A percentile compares a stretch with the other conserved stretches of the same genome.
Evolutionary conservation across 2,888 invertebrate genomes (phyloP).

Genomic region (Ophion obscuratus): DNA sequence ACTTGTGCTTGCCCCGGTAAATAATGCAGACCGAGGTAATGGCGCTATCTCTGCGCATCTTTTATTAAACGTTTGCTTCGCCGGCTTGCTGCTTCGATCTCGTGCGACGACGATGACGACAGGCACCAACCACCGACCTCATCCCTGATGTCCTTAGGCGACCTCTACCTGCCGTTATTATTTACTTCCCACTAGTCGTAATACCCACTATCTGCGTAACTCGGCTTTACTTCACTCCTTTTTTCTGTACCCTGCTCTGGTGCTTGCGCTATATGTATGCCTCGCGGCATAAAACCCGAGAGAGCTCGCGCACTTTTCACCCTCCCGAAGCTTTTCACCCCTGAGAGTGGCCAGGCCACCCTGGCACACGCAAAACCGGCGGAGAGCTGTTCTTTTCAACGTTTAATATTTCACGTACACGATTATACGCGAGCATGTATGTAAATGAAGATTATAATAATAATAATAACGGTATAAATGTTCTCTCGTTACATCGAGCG

Average conservation of each 20-base stretch:
- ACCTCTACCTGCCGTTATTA: slow-evolving; percentile 57
- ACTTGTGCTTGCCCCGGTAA: slow-evolving; percentile 82
- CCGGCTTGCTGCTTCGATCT: slow-evolving; percentile 71
- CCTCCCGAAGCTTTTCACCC: slow-evolving; percentile 49
- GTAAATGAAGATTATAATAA: background rate
- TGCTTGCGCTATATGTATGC: slow-evolving; percentile 23
- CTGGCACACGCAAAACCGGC: slow-evolving; percentile 51
- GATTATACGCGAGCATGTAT: background rate
- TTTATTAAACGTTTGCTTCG: slow-evolving; percentile 83
- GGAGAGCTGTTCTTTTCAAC: slow-evolving; percentile 74
- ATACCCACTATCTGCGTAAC: slow-evolving; percentile 50
- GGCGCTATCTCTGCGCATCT: slow-evolving; percentile 84
- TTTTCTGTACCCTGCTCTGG: slow-evolving; percentile 28
- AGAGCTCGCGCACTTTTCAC: slow-evolving; percentile 38
- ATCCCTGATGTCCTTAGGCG: slow-evolving; percentile 47
- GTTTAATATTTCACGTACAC: slow-evolving; percentile 39
- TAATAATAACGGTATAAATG: background rate
- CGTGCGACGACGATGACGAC: slow-evolving; percentile 57
- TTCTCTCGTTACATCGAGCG: too few relatives aligned
- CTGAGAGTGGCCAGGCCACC: slow-evolving; percentile 21
- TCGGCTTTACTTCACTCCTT: slow-evolving; percentile 23
- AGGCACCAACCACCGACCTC: slow-evolving; percentile 49
- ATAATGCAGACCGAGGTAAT: slow-evolving; percentile 84
- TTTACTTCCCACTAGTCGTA: slow-evolving; percentile 42
- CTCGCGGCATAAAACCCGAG: slow-evolving; percentile 30